phyloP scores from a whole-genome alignment of 2,113 vertebrate species.

The Pseudorectes ferrugineus region DNA sequence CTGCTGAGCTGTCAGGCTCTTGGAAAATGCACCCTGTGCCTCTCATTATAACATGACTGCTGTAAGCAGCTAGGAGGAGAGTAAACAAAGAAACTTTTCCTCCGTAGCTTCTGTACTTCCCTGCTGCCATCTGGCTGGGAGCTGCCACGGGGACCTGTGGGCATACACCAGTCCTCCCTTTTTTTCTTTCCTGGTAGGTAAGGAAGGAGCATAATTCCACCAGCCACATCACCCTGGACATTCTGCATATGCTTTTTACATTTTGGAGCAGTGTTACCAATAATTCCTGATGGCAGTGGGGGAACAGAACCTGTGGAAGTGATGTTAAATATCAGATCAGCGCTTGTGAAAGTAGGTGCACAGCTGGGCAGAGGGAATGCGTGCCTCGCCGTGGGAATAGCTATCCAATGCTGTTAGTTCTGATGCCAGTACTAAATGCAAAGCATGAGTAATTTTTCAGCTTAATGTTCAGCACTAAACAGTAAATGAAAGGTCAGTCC shows the following conservation, averaged over 20 bases:
- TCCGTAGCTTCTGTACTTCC: background rate
- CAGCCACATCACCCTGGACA: background rate
- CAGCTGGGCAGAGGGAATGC: background rate
- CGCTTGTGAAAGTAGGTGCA: background rate
- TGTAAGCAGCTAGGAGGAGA: background rate
- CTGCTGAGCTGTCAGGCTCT: background rate
- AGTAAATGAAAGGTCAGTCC: conserved; percentile 56
- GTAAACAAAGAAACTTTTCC: background rate
- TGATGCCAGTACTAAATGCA: background rate
- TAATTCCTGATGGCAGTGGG: background rate
- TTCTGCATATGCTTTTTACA: background rate
- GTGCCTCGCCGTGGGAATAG: background rate
- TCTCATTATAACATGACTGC: background rate
- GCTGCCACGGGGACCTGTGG: background rate
- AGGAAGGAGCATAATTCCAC: background rate
- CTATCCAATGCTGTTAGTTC: background rate
- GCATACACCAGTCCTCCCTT: background rate
- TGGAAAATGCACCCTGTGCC: background rate
- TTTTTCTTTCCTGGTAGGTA: background rate
- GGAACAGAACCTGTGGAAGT: background rate
- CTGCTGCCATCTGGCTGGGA: conserved; percentile 25
- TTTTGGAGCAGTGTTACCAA: background rate
- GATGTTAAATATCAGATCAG: background rate
- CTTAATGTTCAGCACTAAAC: conserved; percentile 8
- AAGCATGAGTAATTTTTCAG: conserved; percentile 33